Evolutionary conservation across 2,797 vertebrate genomes (phyloP).

Genomic region (Australoheros facetus): DNA sequence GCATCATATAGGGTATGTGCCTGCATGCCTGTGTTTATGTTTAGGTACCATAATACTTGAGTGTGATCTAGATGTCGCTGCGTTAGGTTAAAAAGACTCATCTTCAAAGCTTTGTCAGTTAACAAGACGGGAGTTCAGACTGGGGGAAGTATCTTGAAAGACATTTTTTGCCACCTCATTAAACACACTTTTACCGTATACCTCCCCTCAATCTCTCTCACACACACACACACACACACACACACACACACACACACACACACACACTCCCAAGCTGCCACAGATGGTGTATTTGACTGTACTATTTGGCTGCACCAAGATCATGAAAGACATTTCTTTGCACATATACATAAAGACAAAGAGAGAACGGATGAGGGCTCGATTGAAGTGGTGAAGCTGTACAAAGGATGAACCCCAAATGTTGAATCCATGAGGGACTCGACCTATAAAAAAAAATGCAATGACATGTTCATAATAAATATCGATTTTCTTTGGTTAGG

Average conservation of each 20-base stretch:
- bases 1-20: neutral
- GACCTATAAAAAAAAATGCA: constrained; percentile 26
- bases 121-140: constrained; percentile 59
- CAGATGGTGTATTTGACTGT: too few relatives aligned
- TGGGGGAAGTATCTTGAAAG: constrained; percentile 55
- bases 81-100: constrained; percentile 32
- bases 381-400: constrained; percentile 54
- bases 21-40: neutral
- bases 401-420: constrained; percentile 18
- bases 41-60: neutral
- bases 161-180: constrained; percentile 59
- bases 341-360: neutral
- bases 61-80: neutral
- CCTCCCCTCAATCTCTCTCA: neutral
- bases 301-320: constrained; percentile 1
- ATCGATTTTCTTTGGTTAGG: constrained; percentile 34
- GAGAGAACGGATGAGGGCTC: constrained; percentile 40
- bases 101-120: constrained; percentile 66
- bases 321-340: constrained; percentile 37
- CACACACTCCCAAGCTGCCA: constrained; percentile 9
- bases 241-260: neutral
- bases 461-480: constrained; percentile 44
- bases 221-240: neutral
- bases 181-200: constrained; percentile 27
- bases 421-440: constrained; percentile 34